Base-by-base conservation (phyloP, 2,888 invertebrate genomes). In the Cenopis cana region DNA sequence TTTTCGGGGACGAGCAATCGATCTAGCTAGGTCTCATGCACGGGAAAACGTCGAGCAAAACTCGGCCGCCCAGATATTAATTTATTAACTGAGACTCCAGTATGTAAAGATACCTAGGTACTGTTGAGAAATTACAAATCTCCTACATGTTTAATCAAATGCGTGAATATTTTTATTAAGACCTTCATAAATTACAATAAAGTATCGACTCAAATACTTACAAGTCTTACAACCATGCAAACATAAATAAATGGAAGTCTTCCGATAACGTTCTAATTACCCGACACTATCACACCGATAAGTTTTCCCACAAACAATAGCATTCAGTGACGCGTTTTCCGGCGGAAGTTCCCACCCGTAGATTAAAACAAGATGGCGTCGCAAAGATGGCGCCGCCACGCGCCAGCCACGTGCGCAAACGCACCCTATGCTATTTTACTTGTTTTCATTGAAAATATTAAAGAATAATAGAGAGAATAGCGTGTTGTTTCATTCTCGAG, bases 361-460 rank as follows among this genome's bases (percentile, higher is more conserved):
- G 79, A 70, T 70, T 70, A 70, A 66, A 82, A 77, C 89, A 86
- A 89, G 89, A 89, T 87, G 89, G 88, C 87, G 86, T 74, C 72
- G 74, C 76, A 83, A 62, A 82, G 83, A 83, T 81, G 86, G 78
- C 83, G 76, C 74, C 69, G 82, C 76, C 89, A 87, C 87, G 88
- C 80, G 86, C 68, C 33, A 67, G 73, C 75, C 76, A 76, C 81
- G 84, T 86, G 88, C 80, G 80, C 77, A 76, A 77, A 74, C 81
- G 75, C 82, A 77, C 83, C 84, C 87, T 84, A 81, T 81, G 85
- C 85, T 81, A 85, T 84, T 81, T 85, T 85, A 81, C 81, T 66
- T 88, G 86, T 89, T 90, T 91, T 91, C 88, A 90, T 89, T 91
- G 88, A 87, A 91, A 90, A 89, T 88, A 88, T 88, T 87, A 86